These are phyloP conservation scores for Plutomurus gul DNA, from an alignment of 1,140 invertebrate genomes.

Conservation along the genomic window DNA sequence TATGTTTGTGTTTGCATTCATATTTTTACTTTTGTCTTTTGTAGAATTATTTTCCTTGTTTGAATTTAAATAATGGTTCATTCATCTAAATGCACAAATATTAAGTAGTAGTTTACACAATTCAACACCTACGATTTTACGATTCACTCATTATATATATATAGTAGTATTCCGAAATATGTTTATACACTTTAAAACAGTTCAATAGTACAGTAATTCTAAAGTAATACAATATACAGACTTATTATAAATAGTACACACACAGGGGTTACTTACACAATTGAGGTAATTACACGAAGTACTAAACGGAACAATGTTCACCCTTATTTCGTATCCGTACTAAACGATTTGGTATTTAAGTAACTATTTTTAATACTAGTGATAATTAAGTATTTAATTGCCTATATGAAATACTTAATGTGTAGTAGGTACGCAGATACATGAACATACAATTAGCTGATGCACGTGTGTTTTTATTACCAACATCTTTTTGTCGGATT, in stretches of 20 bases:
- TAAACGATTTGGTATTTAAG: not conserved
- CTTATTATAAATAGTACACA: too few relatives aligned
- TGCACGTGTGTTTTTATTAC: too few relatives aligned
- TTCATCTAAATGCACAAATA: too few relatives aligned
- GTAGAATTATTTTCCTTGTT: not conserved
- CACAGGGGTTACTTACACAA: not conserved
- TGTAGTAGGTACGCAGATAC: not conserved
- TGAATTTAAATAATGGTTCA: too few relatives aligned
- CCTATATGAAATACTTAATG: not conserved
- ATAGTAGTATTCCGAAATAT: too few relatives aligned
- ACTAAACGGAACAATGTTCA: too few relatives aligned
- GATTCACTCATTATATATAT: too few relatives aligned
- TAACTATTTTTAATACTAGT: not conserved
- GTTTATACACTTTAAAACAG: not conserved
- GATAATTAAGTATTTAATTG: not conserved
- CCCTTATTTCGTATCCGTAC: not conserved
- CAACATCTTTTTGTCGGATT: too few relatives aligned
- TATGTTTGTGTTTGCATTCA: not conserved
- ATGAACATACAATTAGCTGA: not conserved
- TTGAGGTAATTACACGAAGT: not conserved
- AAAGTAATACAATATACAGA: conserved; percentile 22
- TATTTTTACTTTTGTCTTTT: not conserved
- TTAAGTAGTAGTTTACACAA: too few relatives aligned
- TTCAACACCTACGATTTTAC: too few relatives aligned
- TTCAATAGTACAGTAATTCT: not conserved